Evolutionary conservation across 2,797 vertebrate genomes (phyloP).

Genomic region (Bovichtus diacanthus): DNA sequence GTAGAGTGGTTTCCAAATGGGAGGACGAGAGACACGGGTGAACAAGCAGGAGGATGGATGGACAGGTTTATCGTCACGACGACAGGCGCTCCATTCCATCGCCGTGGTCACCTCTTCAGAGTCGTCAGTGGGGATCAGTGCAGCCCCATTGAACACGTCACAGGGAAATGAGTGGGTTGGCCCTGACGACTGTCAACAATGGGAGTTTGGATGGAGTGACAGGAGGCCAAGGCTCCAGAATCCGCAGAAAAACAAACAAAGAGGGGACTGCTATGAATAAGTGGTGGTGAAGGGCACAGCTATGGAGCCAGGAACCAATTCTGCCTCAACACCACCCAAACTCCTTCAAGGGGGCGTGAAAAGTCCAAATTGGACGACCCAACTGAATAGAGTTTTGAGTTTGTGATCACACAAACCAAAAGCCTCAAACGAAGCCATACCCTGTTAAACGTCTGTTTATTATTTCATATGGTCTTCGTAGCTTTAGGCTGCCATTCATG

Average conservation of each 20-base stretch:
- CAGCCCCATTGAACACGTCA: slow-evolving; percentile 80
- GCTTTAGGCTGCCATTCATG: slow-evolving; percentile 29
- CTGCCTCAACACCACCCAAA: slow-evolving; percentile 25
- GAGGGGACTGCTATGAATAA: slow-evolving; percentile 44
- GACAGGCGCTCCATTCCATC: slow-evolving; percentile 60
- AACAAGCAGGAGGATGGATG: slow-evolving; percentile 66
- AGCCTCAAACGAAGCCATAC: not conserved
- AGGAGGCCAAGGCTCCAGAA: slow-evolving; percentile 37
- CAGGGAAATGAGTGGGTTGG: slow-evolving; percentile 69
- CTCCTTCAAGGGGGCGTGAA: slow-evolving; percentile 12
- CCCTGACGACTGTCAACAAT: slow-evolving; percentile 67
- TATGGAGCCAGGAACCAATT: slow-evolving; percentile 38
- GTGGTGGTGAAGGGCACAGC: slow-evolving; percentile 24
- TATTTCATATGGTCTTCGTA: slow-evolving; percentile 16
- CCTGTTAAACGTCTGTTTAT: slow-evolving; percentile 29
- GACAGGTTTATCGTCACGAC: slow-evolving; percentile 66
- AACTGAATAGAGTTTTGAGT: slow-evolving; percentile 9
- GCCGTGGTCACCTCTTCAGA: slow-evolving; percentile 74
- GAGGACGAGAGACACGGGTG: slow-evolving; percentile 70
- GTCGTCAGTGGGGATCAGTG: slow-evolving; percentile 80
- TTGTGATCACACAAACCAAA: slow-evolving; percentile 1
- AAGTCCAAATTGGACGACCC: not conserved
- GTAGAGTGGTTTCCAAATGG: slow-evolving; percentile 82
- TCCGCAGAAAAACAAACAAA: slow-evolving; percentile 51
- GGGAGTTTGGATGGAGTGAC: slow-evolving; percentile 69